Base-by-base conservation (phyloP, 1,140 invertebrate species). In the Bombus impatiens region DNA sequence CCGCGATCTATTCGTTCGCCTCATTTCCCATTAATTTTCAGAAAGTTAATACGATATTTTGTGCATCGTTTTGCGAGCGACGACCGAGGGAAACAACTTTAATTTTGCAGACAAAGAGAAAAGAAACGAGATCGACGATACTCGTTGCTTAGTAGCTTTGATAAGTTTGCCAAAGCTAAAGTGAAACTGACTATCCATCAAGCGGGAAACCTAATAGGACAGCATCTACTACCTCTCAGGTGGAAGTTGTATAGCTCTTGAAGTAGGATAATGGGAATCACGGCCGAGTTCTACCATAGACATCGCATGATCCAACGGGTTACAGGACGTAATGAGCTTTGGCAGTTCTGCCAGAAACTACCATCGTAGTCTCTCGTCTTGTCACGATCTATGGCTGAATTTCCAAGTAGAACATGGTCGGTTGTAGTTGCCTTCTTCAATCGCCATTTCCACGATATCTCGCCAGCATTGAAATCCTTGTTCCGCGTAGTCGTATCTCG, bases 261-360 rank as follows among this genome's bases (percentile, higher is more conserved):
- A 44, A 74, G 28, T 32, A 44, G 71, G 42, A 74, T 74, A 74
- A 74, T 74, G 37, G 71, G 71, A 40, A 74, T 32, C 28, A 44
- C 15, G 42, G 8, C 42, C 12, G 42, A 74, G 42, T 74, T 74
- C 42, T 32, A 22, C 25, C 28, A 18, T 47, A 74, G 71, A 44
- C n/a, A 10, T 40, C 25, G 70, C 71, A 44, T 18, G 71, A 44
- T 74, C 71, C 42, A 44, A 44, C 42, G 42, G 70, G 12, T 72
- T 72, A 42, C 13, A 72, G 28, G 25, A 18, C 25, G n/a, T 42
- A 42, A 72, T 40, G 70, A 42, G 40, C 25, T 72, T 72, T 40
- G 70, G 6, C 35, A 72, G 70, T 72, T 42, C 70, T 72, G 10
- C 28, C 70, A 28, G 22, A 68, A 71, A 40, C 68, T 71, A 40